phyloP scores from a whole-genome alignment of 1,140 invertebrate genomes.

The Ostrea edulis region DNA sequence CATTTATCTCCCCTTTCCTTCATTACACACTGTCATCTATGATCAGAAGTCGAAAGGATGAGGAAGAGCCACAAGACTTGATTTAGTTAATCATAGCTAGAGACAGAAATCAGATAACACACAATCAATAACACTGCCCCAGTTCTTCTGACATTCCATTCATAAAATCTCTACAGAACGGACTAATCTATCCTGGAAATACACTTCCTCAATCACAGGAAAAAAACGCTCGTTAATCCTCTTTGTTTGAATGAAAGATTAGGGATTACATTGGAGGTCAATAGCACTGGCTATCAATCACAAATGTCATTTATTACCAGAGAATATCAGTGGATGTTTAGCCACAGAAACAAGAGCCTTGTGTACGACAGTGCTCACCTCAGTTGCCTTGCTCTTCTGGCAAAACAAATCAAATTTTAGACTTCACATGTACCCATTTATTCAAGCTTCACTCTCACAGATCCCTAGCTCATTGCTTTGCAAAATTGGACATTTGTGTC shows the following conservation, averaged over 20 bases:
- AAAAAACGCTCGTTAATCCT: constrained; percentile 13
- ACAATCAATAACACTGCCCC: background rate
- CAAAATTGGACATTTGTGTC: too few relatives aligned
- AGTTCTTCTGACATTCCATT: constrained; percentile 4
- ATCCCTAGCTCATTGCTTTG: too few relatives aligned
- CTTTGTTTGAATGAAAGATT: constrained; percentile 21
- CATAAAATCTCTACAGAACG: background rate
- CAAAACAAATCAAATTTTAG: too few relatives aligned
- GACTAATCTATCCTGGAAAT: background rate
- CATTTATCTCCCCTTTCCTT: constrained; percentile 7
- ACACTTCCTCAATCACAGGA: background rate
- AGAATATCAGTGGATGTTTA: background rate
- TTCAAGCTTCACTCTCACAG: too few relatives aligned
- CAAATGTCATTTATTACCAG: background rate
- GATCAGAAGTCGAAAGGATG: background rate
- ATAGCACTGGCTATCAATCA: background rate
- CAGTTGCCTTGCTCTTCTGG: too few relatives aligned
- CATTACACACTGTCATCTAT: background rate
- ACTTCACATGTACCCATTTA: too few relatives aligned
- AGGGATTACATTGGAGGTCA: background rate
- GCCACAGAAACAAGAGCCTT: background rate
- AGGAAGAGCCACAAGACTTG: background rate
- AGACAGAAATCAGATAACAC: constrained; percentile 20
- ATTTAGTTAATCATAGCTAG: background rate
- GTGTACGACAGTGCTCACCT: too few relatives aligned